phyloP scores from a whole-genome alignment of 2,113 vertebrate species.

The Callionymus lyra region DNA sequence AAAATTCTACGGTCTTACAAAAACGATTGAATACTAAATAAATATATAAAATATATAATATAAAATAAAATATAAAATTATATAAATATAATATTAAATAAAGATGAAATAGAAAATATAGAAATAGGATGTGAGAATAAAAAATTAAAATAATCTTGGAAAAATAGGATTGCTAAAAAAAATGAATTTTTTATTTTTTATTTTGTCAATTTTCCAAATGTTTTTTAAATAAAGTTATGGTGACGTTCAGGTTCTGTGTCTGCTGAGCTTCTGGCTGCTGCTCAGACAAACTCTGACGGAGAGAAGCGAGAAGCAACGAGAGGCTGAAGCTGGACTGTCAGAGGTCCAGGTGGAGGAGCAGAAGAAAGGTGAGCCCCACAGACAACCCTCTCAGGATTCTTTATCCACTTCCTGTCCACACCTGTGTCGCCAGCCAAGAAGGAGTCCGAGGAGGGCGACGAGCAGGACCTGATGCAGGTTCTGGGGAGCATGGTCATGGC shows the following conservation, averaged over 20 bases:
- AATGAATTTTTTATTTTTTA: background rate
- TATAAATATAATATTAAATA: too few relatives aligned
- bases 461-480: constrained; percentile 87
- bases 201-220: background rate
- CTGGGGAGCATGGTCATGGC: constrained; percentile 88
- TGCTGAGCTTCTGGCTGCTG: constrained; percentile 94
- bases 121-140: too few relatives aligned
- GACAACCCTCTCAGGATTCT: too few relatives aligned
- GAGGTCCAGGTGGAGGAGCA: constrained; percentile 78
- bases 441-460: constrained; percentile 51
- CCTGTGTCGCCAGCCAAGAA: constrained; percentile 58
- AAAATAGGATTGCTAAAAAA: too few relatives aligned
- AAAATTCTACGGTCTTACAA: too few relatives aligned
- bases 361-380: constrained; percentile 71
- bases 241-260: constrained; percentile 93
- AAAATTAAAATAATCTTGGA: too few relatives aligned
- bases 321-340: constrained; percentile 72
- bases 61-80: too few relatives aligned
- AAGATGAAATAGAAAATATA: too few relatives aligned
- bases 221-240: too few relatives aligned
- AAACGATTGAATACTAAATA: too few relatives aligned
- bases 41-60: too few relatives aligned
- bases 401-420: constrained; percentile 2
- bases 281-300: constrained; percentile 91
- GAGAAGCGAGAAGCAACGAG: constrained; percentile 65